A percentile compares a stretch with the other conserved stretches of the same genome.
These are phyloP conservation scores for Zosterops hypoxanthus DNA, from an alignment of 2,113 vertebrate species.

Conservation along the genomic window DNA sequence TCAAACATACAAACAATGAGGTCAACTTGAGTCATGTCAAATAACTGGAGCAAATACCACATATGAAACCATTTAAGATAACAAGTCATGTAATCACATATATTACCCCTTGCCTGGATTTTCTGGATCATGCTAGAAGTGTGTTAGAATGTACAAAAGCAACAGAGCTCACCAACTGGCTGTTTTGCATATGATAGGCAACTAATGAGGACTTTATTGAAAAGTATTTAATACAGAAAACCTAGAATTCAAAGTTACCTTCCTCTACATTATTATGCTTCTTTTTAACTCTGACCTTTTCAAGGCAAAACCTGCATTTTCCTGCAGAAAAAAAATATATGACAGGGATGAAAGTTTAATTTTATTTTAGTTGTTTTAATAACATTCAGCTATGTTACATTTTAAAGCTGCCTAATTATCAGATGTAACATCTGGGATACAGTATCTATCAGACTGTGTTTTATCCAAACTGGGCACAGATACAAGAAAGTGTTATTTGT, in stretches of 20 bases:
- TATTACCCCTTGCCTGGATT: constrained; percentile 50
- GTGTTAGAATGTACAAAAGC: constrained; percentile 28
- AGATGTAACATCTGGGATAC: constrained; percentile 52
- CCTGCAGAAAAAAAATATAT: constrained; percentile 30
- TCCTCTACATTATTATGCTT: constrained; percentile 31
- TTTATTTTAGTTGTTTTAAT: constrained; percentile 54
- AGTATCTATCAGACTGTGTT: constrained; percentile 31
- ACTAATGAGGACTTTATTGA: not conserved
- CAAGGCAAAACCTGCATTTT: constrained; percentile 45
- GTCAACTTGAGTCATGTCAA: constrained; percentile 60
- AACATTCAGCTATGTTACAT: constrained; percentile 29
- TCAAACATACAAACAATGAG: constrained; percentile 58
- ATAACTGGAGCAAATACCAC: constrained; percentile 46
- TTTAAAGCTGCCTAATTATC: constrained; percentile 65
- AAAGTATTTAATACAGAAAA: constrained; percentile 28
- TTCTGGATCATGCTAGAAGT: constrained; percentile 37
- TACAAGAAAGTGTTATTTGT: constrained; percentile 54
- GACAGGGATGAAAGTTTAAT: constrained; percentile 36
- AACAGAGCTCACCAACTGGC: not conserved
- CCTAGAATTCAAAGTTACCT: constrained; percentile 41
- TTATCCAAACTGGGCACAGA: constrained; percentile 42
- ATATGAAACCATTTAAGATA: constrained; percentile 71
- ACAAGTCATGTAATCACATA: constrained; percentile 45
- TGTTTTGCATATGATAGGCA: not conserved
- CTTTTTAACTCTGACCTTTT: constrained; percentile 56